A percentile compares a stretch with the other conserved stretches of the same genome.
Conservation (phyloP, 2,888 invertebrate species). For the Orthosia gracilis region DNA sequence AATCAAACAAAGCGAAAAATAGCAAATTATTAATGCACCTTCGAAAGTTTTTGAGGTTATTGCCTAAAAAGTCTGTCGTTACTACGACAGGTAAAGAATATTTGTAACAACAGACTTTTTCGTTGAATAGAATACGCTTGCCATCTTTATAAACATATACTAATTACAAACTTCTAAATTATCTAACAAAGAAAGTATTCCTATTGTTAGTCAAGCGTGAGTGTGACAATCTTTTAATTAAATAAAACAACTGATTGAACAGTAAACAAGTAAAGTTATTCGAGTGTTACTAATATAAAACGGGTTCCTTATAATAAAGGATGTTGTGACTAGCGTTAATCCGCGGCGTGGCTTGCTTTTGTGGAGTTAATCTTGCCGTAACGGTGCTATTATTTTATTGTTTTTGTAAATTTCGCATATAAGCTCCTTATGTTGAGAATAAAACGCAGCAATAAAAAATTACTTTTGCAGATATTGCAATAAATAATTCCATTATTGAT, state of each 20-base stretch:
- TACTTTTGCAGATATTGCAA: too few relatives aligned
- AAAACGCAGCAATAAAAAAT: too few relatives aligned
- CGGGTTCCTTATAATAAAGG: conserved; percentile 46
- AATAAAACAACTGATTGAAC: conserved; percentile 76
- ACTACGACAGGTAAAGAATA: too few relatives aligned
- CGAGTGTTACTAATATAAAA: conserved; percentile 55
- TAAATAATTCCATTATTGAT: too few relatives aligned
- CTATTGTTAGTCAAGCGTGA: conserved; percentile 48
- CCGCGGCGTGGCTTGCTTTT: conserved; percentile 15
- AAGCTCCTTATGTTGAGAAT: too few relatives aligned
- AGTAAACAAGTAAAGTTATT: conserved; percentile 64
- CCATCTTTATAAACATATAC: neutral
- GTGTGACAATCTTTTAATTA: conserved; percentile 74
- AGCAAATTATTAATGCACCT: too few relatives aligned
- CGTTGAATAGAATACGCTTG: too few relatives aligned
- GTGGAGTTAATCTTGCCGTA: conserved; percentile 4
- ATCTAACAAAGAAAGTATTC: conserved; percentile 23
- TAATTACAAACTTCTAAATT: neutral
- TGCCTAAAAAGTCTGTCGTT: too few relatives aligned
- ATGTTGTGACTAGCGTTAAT: conserved; percentile 36
- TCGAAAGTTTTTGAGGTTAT: too few relatives aligned
- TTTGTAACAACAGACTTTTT: too few relatives aligned
- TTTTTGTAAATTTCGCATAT: too few relatives aligned
- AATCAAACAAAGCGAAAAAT: too few relatives aligned
- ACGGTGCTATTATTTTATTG: neutral